These are phyloP conservation scores for Antheraea mylitta DNA, from an alignment of 1,140 invertebrate genomes.

Conservation along the genomic window DNA sequence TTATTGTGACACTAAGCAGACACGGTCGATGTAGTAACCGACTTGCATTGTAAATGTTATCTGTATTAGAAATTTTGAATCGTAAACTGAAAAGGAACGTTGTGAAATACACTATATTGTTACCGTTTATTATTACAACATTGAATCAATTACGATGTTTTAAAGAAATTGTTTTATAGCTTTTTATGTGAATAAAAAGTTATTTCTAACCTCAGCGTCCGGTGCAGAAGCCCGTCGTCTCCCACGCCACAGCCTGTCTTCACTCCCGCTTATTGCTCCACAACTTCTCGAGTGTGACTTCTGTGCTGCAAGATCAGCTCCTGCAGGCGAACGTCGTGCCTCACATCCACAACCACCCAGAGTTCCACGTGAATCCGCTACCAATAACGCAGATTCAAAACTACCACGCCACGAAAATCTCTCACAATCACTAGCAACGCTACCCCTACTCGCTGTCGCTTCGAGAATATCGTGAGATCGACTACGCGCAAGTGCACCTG, in stretches of 20 bases:
- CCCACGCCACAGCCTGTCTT: conserved; percentile 69
- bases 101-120: not conserved
- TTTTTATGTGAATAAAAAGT: not conserved
- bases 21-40: not conserved
- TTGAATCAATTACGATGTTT: not conserved
- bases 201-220: conserved; percentile 60
- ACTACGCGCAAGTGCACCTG: conserved; percentile 76
- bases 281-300: conserved; percentile 89
- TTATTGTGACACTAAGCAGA: not conserved
- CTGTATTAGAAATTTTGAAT: conserved; percentile 3
- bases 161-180: not conserved
- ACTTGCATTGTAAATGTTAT: not conserved
- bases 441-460: conserved; percentile 81
- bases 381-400: conserved; percentile 92
- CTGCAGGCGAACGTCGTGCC: conserved; percentile 88
- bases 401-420: conserved; percentile 93
- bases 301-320: conserved; percentile 87
- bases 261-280: conserved; percentile 88
- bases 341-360: conserved; percentile 85
- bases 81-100: not conserved
- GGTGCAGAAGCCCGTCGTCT: conserved; percentile 77
- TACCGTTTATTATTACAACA: not conserved
- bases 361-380: conserved; percentile 88
- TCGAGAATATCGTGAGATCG: conserved; percentile 88
- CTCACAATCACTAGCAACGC: conserved; percentile 91